phyloP scores from a whole-genome alignment of 2,888 invertebrate genomes.

The Eristalis pertinax region DNA sequence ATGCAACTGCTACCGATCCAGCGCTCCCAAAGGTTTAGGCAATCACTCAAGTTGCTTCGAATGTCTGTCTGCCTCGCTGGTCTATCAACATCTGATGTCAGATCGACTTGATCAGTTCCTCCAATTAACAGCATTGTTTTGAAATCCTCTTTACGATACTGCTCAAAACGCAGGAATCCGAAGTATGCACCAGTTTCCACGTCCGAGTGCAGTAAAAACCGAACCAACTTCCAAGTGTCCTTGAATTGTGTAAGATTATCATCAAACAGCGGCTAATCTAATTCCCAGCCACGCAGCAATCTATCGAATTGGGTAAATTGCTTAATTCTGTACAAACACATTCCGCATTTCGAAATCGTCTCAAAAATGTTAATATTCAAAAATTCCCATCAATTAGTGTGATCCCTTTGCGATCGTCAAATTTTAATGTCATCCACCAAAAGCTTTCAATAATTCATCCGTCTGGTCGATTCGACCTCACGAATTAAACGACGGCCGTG shows the following conservation, averaged over 20 bases:
- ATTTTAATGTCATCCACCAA: conserved; percentile 5
- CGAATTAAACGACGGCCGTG: not conserved
- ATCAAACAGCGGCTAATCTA: not conserved
- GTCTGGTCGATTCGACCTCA: not conserved
- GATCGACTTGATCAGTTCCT: too few relatives aligned
- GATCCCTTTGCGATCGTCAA: not conserved
- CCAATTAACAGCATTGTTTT: not conserved
- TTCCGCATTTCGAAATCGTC: conserved; percentile 1
- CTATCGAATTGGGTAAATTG: not conserved
- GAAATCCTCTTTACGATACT: not conserved
- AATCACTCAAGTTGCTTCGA: too few relatives aligned
- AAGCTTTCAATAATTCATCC: not conserved
- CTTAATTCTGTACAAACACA: not conserved
- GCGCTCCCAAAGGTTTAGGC: too few relatives aligned
- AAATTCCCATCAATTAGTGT: not conserved
- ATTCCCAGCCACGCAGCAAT: not conserved
- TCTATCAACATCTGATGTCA: too few relatives aligned
- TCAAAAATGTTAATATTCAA: not conserved
- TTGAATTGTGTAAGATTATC: not conserved
- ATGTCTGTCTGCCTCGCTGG: too few relatives aligned
- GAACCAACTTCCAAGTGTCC: not conserved
- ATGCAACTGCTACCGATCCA: too few relatives aligned
- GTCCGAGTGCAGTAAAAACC: not conserved
- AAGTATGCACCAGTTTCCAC: too few relatives aligned
- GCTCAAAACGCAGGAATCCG: too few relatives aligned